phyloP scores from a whole-genome alignment of 30 jellyfish, hydroid and myxozoan genomes.

The Nemopilema nomurai region DNA sequence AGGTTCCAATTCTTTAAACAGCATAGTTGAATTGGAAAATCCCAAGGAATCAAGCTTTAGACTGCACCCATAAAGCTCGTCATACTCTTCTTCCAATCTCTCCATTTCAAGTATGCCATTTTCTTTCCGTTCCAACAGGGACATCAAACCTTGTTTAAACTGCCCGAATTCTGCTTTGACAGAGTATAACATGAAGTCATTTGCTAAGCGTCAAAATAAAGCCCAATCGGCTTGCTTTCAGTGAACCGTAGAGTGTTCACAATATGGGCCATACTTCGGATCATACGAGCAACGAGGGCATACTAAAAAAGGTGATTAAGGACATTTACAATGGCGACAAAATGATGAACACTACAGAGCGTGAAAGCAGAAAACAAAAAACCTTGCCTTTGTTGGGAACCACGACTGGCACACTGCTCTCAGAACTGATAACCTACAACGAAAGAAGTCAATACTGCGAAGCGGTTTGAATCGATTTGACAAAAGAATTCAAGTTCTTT shows the following conservation, averaged over 20 bases:
- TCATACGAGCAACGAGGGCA: too few relatives aligned
- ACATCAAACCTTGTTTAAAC: slow-evolving; percentile 15
- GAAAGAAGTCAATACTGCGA: neutral
- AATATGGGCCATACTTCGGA: too few relatives aligned
- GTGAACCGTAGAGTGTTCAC: too few relatives aligned
- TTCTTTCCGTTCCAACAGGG: slow-evolving; percentile 19
- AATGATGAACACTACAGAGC: too few relatives aligned
- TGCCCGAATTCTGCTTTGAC: neutral
- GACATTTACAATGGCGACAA: too few relatives aligned
- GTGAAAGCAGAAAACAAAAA: neutral
- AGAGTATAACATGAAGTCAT: too few relatives aligned
- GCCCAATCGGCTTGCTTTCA: too few relatives aligned
- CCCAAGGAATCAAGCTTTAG: slow-evolving; percentile 13
- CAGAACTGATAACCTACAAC: neutral
- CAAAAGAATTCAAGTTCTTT: neutral
- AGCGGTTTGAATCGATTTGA: neutral
- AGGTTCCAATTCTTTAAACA: slow-evolving; percentile 20
- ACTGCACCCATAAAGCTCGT: neutral
- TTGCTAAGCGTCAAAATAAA: too few relatives aligned
- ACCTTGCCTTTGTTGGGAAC: neutral
- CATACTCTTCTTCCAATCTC: slow-evolving; percentile 2
- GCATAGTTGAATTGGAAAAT: slow-evolving; percentile 21
- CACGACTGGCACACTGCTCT: neutral
- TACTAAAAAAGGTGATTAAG: too few relatives aligned
- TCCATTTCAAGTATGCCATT: neutral